Conservation (phyloP, 2,888 invertebrate species). For the Protodeltote pygarga region DNA sequence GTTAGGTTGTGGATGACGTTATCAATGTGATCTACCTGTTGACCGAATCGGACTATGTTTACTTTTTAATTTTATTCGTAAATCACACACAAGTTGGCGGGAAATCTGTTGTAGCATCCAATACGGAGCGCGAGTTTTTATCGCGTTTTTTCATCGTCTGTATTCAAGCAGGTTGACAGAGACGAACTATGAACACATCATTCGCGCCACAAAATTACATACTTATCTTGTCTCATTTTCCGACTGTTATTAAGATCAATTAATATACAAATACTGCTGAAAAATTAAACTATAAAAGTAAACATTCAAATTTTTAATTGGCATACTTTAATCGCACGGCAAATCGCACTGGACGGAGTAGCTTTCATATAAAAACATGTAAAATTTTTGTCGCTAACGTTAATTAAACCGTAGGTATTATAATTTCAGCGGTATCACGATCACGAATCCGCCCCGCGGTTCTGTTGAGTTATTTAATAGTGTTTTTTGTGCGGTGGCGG, state of each 20-base stretch:
- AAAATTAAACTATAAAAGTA: conserved; percentile 37
- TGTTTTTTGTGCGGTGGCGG: conserved; percentile 83
- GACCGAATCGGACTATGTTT: conserved; percentile 58
- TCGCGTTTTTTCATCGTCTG: conserved; percentile 68
- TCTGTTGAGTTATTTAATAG: conserved; percentile 85
- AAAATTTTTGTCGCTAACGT: conserved; percentile 72
- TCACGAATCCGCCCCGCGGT: conserved; percentile 82
- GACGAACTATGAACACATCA: conserved; percentile 56
- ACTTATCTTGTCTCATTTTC: neutral
- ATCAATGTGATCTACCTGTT: conserved; percentile 51
- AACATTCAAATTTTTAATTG: conserved; percentile 48
- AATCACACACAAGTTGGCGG: conserved; percentile 70
- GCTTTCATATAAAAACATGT: conserved; percentile 62
- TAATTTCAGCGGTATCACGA: conserved; percentile 78
- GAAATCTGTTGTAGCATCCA: conserved; percentile 66
- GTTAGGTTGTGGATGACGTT: conserved; percentile 35
- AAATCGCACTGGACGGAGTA: conserved; percentile 56
- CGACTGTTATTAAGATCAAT: conserved; percentile 7
- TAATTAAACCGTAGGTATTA: conserved; percentile 80
- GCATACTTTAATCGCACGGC: conserved; percentile 55
- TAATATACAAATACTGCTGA: conserved; percentile 23
- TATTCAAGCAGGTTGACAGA: conserved; percentile 70
- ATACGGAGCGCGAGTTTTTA: conserved; percentile 67
- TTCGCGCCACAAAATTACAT: conserved; percentile 3
- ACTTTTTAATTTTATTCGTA: conserved; percentile 46